These are phyloP conservation scores for Ceratina australensis DNA, from an alignment of 1,140 invertebrate species.

Conservation along the genomic window DNA sequence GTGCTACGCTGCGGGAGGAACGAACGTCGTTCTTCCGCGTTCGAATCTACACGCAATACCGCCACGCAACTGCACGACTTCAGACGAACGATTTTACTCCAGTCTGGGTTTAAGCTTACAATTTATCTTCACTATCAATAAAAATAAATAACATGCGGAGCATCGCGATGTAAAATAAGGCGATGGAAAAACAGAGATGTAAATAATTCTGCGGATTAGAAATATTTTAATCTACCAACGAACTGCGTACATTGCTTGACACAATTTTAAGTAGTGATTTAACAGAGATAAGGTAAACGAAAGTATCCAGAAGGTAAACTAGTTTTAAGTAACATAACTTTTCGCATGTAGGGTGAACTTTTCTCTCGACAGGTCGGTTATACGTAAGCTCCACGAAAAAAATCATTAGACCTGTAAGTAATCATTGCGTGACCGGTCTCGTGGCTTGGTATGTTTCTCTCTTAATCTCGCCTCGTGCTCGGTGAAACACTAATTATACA, in stretches of 20 bases:
- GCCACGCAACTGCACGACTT: conserved; percentile 15
- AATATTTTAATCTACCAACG: no score
- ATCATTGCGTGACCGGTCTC: conserved; percentile 26
- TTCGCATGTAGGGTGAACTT: background rate
- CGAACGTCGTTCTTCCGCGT: background rate
- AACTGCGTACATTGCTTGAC: background rate
- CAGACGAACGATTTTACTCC: background rate
- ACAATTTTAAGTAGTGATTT: background rate
- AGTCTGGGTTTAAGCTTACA: no score
- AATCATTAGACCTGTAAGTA: conserved; percentile 24
- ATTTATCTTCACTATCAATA: no score
- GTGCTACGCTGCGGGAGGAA: background rate
- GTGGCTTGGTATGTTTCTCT: background rate
- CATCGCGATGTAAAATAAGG: no score
- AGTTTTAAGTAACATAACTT: background rate
- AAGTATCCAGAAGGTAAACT: background rate
- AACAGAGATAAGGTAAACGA: background rate
- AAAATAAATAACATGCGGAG: no score
- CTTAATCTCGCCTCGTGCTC: no score
- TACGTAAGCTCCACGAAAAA: background rate
- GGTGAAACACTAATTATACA: background rate
- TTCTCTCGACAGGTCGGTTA: conserved; percentile 1
- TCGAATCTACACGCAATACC: conserved; percentile 36
- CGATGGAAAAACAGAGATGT: no score
- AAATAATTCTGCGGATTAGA: no score